Evolutionary conservation across 2,888 invertebrate genomes (phyloP), one percentile per base, ranked within the genome.

Genomic region (Drosophila buzzatii): DNA sequence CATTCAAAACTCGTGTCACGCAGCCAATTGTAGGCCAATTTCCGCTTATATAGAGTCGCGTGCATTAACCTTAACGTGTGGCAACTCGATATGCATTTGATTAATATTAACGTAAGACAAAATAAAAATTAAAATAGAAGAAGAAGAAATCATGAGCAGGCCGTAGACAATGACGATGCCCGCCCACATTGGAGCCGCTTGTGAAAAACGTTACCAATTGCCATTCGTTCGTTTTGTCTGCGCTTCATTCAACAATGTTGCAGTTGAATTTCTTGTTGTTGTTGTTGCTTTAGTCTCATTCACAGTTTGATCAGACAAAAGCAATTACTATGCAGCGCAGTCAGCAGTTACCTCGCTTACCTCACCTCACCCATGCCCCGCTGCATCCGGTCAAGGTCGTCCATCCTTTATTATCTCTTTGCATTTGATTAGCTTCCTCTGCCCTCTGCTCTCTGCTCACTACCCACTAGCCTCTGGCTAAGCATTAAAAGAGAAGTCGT

Each of bases 211-310:
- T 68, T 68, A 68, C 61, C 75, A 74, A 62, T 58, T 78, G 75
- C 56, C 59, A 55, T 55, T 65, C 10, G 55, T 27, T 37, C 23
- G 51, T 58, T 47, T 64, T 69, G 53, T 63, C 57, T 63, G 65
- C 78, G 83, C 89, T 83, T 76, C 80, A 89, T 85, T 89, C 79
- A 87, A 79, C 85, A 81, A 86, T 83, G 73, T 85, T 81, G 70
- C 69, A 66, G 39, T 20, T 51, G 51, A 3, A 20, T 33, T 78
- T 80, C 69, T 82, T 60, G 47, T 47, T 47, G 10, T 16, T 27
- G 16, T 23, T 23, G 58, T 14, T 33, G 61, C 33, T 18, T 58
- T 64, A 60, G 82, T 62, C 67, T 71, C 69, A 76, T 57, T 72
- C 73, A 44, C 31, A 33, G 20, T n/a, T 44, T 33, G 41, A 62